A percentile compares a stretch with the other conserved stretches of the same genome.
phyloP scores from a whole-genome alignment of 2,888 invertebrate species.

The Exephanes ischioxanthus region DNA sequence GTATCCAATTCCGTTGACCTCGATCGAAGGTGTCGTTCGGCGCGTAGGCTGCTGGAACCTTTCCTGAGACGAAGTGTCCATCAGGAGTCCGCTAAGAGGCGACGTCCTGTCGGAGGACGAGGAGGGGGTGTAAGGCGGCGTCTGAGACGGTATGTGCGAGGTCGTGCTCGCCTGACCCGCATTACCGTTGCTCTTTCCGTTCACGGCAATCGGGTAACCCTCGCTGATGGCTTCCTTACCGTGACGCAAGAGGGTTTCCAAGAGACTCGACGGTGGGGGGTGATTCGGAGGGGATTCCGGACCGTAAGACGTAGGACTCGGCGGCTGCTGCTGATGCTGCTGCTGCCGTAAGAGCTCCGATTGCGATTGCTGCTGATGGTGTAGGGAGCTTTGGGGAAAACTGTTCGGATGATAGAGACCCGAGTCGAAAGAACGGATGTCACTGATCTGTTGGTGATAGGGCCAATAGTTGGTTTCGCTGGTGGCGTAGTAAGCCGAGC shows the following conservation, averaged over 20 bases:
- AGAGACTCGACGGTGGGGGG: slow-evolving; percentile 71
- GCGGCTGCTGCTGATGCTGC: slow-evolving; percentile 26
- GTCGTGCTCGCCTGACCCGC: slow-evolving; percentile 54
- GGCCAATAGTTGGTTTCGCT: slow-evolving; percentile 75
- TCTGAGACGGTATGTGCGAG: slow-evolving; percentile 71
- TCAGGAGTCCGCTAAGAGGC: slow-evolving; percentile 69
- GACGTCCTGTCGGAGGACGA: slow-evolving; percentile 75
- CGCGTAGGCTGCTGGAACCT: slow-evolving; percentile 59
- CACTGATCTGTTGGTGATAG: slow-evolving; percentile 69
- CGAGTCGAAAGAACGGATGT: slow-evolving; percentile 63
- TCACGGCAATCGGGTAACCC: slow-evolving; percentile 63
- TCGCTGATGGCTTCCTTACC: slow-evolving; percentile 76
- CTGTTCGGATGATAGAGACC: slow-evolving; percentile 63
- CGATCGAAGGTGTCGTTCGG: slow-evolving; percentile 58
- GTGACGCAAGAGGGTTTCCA: slow-evolving; percentile 77
- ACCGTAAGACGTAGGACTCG: slow-evolving; percentile 63
- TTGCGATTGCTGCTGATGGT: slow-evolving; percentile 50
- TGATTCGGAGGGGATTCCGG: slow-evolving; percentile 43
- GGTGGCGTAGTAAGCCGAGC: slow-evolving; percentile 73
- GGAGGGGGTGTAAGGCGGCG: slow-evolving; percentile 77
- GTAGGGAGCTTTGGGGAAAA: slow-evolving; percentile 57
- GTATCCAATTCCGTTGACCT: slow-evolving; percentile 59
- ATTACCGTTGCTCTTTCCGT: slow-evolving; percentile 55
- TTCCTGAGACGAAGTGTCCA: slow-evolving; percentile 69
- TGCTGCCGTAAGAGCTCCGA: slow-evolving; percentile 56